Base-by-base conservation (phyloP, 2,113 vertebrate genomes). In the Albula glossodonta region DNA sequence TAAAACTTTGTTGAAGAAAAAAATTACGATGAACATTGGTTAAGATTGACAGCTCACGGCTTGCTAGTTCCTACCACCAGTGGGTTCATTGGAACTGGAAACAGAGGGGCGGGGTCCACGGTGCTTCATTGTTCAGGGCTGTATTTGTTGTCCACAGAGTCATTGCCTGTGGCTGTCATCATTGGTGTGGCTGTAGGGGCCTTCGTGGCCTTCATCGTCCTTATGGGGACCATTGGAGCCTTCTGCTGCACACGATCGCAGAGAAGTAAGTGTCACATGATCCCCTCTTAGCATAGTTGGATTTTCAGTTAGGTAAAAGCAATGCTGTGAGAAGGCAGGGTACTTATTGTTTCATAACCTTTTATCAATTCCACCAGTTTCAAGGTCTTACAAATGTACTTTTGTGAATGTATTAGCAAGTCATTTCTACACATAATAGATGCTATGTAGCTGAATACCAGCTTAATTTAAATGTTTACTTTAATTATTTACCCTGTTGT, bases 161-260 rank as follows among this genome's bases (percentile, higher is more conserved):
- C 98, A 0, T 96, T 99, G 89, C 98, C 98, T 0, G 96, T 98
- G 95, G 98, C 98, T 0, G 98, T 99, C 94, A 98, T 99, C 95
- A 99, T 99, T 31, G 98, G 98, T 1, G 98, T 99, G 87, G 98
- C 98, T 0, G 98, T 99, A 82, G 98, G 98, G 88, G 98, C 97
- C 0, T 98, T 99, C 0, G 98, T 99, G 90, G 98, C 98, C 2
- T 95, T 99, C 94, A 96, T 99, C 82, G 97, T 99, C 90, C 94
- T 99, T 90, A 96, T 99, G 96, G 98, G 97, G 92, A 99, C 98
- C 94, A 97, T 99, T 31, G 97, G 98, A 63, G 98, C 98, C 8
- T 99, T 99, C 96, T 99, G 98, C 94, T 99, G 98, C 17, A 97
- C 98, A 53, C 98, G 98, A 51, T 97, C 98, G 60, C 98, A 99